Conservation (phyloP, 2,113 vertebrate species). For the Hydropotes inermis region DNA sequence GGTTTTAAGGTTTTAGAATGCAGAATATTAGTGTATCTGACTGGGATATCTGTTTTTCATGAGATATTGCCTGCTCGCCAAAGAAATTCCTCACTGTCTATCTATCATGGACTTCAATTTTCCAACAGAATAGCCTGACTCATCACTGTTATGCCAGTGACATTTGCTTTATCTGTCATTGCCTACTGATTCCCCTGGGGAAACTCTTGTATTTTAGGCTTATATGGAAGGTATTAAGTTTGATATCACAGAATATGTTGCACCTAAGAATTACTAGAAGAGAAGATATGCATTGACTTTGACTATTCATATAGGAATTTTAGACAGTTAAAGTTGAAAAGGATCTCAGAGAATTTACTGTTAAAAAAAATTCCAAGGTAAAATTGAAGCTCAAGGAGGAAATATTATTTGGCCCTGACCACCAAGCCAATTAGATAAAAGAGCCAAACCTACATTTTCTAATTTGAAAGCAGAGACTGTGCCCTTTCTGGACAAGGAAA, state of each 20-base stretch:
- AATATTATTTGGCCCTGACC: neutral
- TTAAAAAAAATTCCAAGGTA: neutral
- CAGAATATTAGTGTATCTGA: constrained; percentile 53
- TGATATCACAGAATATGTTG: constrained; percentile 53
- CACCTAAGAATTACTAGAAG: neutral
- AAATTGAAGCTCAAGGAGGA: neutral
- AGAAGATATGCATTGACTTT: neutral
- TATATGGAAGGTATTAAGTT: constrained; percentile 36
- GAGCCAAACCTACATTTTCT: neutral
- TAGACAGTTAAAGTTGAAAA: neutral
- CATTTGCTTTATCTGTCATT: constrained; percentile 41
- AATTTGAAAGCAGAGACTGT: neutral
- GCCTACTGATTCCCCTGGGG: constrained; percentile 14
- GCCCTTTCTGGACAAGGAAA: neutral
- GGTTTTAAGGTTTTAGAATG: constrained; percentile 37
- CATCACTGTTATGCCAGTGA: constrained; percentile 71
- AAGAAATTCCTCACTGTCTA: constrained; percentile 58
- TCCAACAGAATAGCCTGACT: constrained; percentile 71
- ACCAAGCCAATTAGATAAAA: neutral
- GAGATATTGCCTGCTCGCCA: constrained; percentile 59
- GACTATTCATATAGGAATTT: neutral
- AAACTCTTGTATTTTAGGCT: constrained; percentile 16
- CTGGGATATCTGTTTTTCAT: constrained; percentile 59
- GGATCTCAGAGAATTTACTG: neutral
- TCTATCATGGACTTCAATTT: constrained; percentile 76